Percentiles rank a stretch among this genome's conserved stretches.
Evolutionary conservation across 2,888 invertebrate species (phyloP).

Genomic region (Meiosimyza decipiens): DNA sequence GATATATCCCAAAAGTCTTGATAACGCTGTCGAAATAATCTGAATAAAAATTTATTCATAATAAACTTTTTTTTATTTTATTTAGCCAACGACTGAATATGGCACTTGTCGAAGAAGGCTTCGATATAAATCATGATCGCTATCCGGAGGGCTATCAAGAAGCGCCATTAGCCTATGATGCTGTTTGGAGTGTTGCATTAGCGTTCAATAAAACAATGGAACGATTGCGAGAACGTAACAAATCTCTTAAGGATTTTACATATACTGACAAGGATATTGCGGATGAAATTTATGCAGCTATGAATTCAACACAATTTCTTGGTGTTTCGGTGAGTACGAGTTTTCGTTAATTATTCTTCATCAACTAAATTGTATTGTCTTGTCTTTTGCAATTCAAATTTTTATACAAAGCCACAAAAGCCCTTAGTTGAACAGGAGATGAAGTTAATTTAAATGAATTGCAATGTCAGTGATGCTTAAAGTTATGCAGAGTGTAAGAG

Average conservation of each 20-base stretch:
- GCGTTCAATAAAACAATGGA: constrained; percentile 98
- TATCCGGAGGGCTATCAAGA: constrained; percentile 97
- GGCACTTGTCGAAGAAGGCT: constrained; percentile 81
- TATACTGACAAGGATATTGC: constrained; percentile 96
- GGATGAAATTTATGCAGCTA: constrained; percentile 95
- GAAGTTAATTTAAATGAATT: constrained; percentile 5
- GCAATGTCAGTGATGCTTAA: neutral
- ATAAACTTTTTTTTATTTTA: too few relatives aligned
- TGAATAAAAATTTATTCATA: too few relatives aligned
- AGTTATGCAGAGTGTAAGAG: neutral
- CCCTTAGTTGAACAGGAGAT: neutral
- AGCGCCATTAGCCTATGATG: constrained; percentile 98
- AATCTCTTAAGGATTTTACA: constrained; percentile 93
- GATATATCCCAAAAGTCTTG: too few relatives aligned
- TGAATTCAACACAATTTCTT: constrained; percentile 97
- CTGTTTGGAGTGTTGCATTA: constrained; percentile 98
- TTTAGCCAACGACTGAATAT: constrained; percentile 81
- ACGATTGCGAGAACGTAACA: constrained; percentile 79
- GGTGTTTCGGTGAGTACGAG: constrained; percentile 92
- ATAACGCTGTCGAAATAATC: too few relatives aligned
- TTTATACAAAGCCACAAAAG: neutral
- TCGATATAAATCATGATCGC: constrained; percentile 86
- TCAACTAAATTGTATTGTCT: neutral
- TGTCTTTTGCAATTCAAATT: neutral
- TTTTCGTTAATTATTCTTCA: neutral